Base-by-base conservation (phyloP, 1,140 invertebrate genomes). In the Drosophila melanica region DNA sequence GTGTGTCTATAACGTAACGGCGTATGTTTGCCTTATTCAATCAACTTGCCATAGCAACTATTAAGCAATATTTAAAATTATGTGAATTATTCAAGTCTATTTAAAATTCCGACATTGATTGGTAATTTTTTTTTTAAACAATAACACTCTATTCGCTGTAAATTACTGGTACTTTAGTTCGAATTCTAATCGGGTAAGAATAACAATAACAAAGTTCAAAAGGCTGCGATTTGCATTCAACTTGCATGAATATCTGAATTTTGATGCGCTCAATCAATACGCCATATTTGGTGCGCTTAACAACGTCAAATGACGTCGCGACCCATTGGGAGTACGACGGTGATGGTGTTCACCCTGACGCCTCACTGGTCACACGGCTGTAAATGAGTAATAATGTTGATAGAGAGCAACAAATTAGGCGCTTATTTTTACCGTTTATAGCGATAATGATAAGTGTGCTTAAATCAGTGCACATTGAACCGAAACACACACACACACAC, bases 241-340 rank as follows among this genome's bases (percentile, higher is more conserved):
- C 8, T 18, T 10, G 3, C 14, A 10, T 35, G 4, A 54, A 7
- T 23, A 9, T n/a, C 35, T 65, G 14, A 14, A 23, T 8, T 59
- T 45, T 51, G 35, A 14, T 33, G 30, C 9, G 11, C 12, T 65
- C 51, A 72, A 81, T 81, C 73, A 68, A 81, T 77, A 81, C 42
- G 8, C 39, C 37, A 72, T 9, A 35, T 35, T 35, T 35, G 3
- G 33, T 35, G 6, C 39, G 39, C 53, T 50, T n/a, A 41, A 35
- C n/a, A 55, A 18, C 42, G 23, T 10, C 39, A 11, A 60, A 60
- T 37, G 62, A 53, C 16, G 47, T 44, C 20, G 10, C 44, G 47
- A 67, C 54, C 69, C 57, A 23, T 16, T 55, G 58, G 12, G 27
- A 37, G 18, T 4, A 4, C 9, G n/a, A 10, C 3, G n/a, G 30